phyloP scores from a whole-genome alignment of 2,797 vertebrate species.

The Monodelphis domestica region DNA sequence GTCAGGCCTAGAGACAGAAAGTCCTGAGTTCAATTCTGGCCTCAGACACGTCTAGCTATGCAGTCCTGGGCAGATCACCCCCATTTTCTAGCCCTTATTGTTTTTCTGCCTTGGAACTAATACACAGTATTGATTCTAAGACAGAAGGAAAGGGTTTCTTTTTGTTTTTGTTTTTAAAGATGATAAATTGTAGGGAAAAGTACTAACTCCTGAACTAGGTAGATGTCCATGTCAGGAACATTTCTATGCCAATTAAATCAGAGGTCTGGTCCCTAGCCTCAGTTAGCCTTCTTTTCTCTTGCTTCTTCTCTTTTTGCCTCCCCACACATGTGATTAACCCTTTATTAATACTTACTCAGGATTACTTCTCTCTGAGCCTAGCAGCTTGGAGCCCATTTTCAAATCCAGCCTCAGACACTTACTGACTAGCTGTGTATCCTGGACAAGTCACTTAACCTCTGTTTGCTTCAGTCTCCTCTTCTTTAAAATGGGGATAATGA shows the following conservation, averaged over 20 bases:
- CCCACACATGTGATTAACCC: not conserved
- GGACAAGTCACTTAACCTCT: not conserved
- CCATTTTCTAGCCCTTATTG: too few relatives aligned
- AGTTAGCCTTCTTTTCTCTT: not conserved
- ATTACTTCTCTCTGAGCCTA: not conserved
- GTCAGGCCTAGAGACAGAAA: too few relatives aligned
- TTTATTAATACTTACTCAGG: not conserved
- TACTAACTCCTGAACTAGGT: too few relatives aligned
- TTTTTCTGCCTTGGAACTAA: too few relatives aligned
- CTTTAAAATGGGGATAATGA: not conserved
- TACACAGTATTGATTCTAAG: too few relatives aligned
- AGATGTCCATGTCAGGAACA: not conserved
- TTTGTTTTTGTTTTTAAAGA: too few relatives aligned
- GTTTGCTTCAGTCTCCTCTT: not conserved
- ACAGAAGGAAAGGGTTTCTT: too few relatives aligned
- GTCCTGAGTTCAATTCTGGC: not conserved
- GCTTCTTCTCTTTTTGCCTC: not conserved
- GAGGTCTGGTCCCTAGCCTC: not conserved
- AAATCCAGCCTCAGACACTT: not conserved
- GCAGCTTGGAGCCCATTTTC: not conserved
- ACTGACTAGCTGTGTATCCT: not conserved
- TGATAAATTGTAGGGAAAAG: not conserved
- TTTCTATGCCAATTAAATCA: not conserved
- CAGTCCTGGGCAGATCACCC: not conserved
- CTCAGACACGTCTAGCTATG: not conserved